Evolutionary conservation across 2,797 vertebrate genomes (phyloP).

Genomic region (Antrozous pallidus): DNA sequence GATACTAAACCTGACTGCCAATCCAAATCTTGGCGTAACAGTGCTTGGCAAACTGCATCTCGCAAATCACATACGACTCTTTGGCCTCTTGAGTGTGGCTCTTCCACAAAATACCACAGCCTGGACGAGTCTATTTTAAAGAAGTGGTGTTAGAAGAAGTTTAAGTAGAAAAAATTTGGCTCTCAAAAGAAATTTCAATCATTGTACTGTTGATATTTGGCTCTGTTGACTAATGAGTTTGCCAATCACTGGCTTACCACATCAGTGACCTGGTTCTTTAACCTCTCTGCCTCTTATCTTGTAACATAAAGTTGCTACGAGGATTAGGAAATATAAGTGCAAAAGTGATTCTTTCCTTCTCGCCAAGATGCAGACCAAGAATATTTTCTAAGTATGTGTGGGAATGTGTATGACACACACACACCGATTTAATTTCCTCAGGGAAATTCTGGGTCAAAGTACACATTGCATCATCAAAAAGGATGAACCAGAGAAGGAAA

Average conservation of each 20-base stretch:
- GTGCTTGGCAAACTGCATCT: too few species aligned
- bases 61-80: too few species aligned
- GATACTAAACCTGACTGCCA: background rate
- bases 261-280: background rate
- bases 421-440: conserved; percentile 9
- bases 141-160: too few species aligned
- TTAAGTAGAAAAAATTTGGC: too few species aligned
- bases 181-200: too few species aligned
- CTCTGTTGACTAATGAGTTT: too few species aligned
- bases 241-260: too few species aligned
- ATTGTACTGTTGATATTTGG: too few species aligned
- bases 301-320: background rate
- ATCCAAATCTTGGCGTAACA: background rate
- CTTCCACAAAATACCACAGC: too few species aligned
- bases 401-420: background rate
- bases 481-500: background rate
- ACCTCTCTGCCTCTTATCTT: background rate
- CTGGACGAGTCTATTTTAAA: too few species aligned
- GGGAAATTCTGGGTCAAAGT: background rate
- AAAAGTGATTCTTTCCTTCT: background rate
- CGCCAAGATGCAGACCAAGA: background rate
- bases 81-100: too few species aligned
- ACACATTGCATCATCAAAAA: background rate
- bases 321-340: background rate
- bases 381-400: background rate